Conservation (phyloP, 2,888 invertebrate genomes). For the Didymodactylos carnosus region DNA sequence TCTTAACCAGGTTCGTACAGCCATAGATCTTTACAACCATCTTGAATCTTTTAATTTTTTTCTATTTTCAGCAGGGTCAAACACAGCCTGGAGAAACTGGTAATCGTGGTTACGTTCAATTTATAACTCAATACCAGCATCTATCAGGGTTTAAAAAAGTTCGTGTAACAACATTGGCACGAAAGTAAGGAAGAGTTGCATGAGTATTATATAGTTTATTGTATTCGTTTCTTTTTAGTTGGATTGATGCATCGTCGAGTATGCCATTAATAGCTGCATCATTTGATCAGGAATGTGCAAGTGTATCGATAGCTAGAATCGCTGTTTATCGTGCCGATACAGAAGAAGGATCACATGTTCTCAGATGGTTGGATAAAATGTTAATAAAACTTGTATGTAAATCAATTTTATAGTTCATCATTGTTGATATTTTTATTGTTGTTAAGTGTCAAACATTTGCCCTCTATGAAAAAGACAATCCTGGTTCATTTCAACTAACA, state of each 20-base stretch:
- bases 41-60: background rate
- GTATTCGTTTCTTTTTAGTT: constrained; percentile 38
- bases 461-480: constrained; percentile 89
- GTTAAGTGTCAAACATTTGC: constrained; percentile 93
- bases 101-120: constrained; percentile 84
- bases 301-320: constrained; percentile 84
- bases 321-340: constrained; percentile 77
- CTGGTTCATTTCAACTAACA: constrained; percentile 75
- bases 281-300: constrained; percentile 92
- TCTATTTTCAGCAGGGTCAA: constrained; percentile 54
- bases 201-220: background rate
- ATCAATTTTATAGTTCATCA: background rate
- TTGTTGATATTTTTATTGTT: constrained; percentile 18
- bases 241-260: constrained; percentile 79
- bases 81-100: constrained; percentile 56
- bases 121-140: constrained; percentile 95
- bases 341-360: constrained; percentile 76
- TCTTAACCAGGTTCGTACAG: constrained; percentile 38
- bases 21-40: background rate
- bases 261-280: constrained; percentile 76
- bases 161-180: constrained; percentile 83
- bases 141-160: constrained; percentile 81
- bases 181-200: constrained; percentile 52
- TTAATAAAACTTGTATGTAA: constrained; percentile 66
- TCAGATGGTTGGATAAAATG: constrained; percentile 95